These are phyloP conservation scores for Orthosia incerta DNA, from an alignment of 2,888 invertebrate genomes.

Conservation along the genomic window DNA sequence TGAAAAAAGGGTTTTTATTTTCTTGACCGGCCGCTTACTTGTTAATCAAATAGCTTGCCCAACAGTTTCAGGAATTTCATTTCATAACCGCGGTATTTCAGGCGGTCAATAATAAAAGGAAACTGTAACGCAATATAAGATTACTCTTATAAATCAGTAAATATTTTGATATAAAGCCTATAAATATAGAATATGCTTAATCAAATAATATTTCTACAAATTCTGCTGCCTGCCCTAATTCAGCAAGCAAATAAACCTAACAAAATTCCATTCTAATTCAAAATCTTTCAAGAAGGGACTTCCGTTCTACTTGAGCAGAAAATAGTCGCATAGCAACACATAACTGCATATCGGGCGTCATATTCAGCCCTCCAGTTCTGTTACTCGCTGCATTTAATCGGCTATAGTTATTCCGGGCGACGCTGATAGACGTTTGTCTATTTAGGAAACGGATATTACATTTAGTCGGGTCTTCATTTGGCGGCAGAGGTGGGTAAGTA, in stretches of 20 bases:
- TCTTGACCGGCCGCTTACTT: neutral
- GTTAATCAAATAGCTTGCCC: neutral
- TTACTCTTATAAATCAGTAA: neutral
- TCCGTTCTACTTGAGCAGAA: slow-evolving; percentile 68
- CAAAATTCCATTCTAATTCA: slow-evolving; percentile 52
- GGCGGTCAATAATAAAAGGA: neutral
- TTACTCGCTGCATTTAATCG: slow-evolving; percentile 84
- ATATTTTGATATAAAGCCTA: neutral
- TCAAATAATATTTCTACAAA: neutral
- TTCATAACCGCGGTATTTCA: neutral
- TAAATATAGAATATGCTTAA: neutral
- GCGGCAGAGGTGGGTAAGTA: slow-evolving; percentile 89
- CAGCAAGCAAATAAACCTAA: slow-evolving; percentile 28
- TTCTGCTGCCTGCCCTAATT: neutral
- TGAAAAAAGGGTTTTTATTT: neutral
- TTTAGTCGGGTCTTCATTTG: slow-evolving; percentile 90
- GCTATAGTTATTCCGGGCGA: slow-evolving; percentile 89
- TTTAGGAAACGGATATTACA: slow-evolving; percentile 91
- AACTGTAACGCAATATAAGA: neutral
- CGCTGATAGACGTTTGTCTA: slow-evolving; percentile 90
- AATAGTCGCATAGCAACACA: slow-evolving; percentile 70
- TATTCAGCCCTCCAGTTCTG: slow-evolving; percentile 71
- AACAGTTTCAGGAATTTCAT: neutral
- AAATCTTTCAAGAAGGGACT: slow-evolving; percentile 65
- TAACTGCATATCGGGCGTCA: slow-evolving; percentile 66